phyloP scores from a whole-genome alignment of 2,888 invertebrate species.

The Odontocolon sp. region DNA sequence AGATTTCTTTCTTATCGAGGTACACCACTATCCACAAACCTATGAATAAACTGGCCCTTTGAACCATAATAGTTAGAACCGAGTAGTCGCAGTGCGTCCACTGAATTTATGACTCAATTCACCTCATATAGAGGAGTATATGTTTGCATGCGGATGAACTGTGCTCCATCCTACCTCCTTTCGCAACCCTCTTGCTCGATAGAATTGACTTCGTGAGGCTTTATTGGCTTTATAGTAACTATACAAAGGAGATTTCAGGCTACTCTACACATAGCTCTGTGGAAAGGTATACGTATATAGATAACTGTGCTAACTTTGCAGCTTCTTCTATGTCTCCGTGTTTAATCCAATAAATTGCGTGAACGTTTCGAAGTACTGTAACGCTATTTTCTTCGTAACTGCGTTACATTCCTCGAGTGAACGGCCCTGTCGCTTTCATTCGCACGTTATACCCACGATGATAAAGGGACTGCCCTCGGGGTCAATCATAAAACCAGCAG shows the following conservation, averaged over 20 bases:
- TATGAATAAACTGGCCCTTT: too few relatives aligned
- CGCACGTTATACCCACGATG: too few relatives aligned
- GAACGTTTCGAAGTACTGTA: slow-evolving; percentile 10
- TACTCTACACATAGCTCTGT: slow-evolving; percentile 7
- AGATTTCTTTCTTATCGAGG: too few relatives aligned
- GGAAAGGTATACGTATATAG: not conserved
- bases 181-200: not conserved
- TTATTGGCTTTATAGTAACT: slow-evolving; percentile 14
- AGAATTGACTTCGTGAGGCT: not conserved
- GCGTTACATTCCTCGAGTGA: too few relatives aligned
- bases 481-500: too few relatives aligned
- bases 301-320: not conserved
- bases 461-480: too few relatives aligned
- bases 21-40: too few relatives aligned
- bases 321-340: not conserved
- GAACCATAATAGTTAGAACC: too few relatives aligned
- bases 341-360: slow-evolving; percentile 25
- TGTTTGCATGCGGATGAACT: not conserved
- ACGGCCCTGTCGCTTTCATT: too few relatives aligned
- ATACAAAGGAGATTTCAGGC: slow-evolving; percentile 3
- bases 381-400: not conserved
- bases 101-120: not conserved
- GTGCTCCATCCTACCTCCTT: too few relatives aligned
- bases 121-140: not conserved
- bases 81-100: too few relatives aligned